These are phyloP conservation scores for Phyto melanocephala DNA, from an alignment of 2,888 invertebrate genomes.

Conservation along the genomic window DNA sequence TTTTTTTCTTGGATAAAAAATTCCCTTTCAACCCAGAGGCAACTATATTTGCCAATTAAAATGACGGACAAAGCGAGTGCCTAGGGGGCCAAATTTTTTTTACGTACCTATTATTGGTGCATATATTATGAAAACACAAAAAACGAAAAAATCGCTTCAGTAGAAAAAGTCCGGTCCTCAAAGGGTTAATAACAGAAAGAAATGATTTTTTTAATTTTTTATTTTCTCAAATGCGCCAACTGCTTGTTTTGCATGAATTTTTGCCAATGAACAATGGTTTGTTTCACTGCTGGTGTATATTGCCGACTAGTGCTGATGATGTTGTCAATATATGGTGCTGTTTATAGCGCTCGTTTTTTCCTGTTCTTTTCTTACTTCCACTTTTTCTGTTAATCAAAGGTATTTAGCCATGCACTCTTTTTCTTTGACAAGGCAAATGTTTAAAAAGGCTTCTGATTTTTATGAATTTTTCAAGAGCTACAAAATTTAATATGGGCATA, in stretches of 20 bases:
- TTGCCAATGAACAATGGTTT: constrained; percentile 44
- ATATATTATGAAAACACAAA: too few species aligned
- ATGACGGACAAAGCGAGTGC: too few species aligned
- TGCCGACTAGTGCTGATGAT: constrained; percentile 22
- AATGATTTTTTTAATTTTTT: constrained; percentile 8
- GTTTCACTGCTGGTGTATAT: constrained; percentile 17
- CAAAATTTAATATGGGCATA: background rate
- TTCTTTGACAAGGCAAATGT: constrained; percentile 32
- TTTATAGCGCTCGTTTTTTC: constrained; percentile 15
- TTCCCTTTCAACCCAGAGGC: too few species aligned
- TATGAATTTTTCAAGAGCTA: constrained; percentile 28
- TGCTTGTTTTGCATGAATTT: constrained; percentile 59
- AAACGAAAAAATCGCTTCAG: too few species aligned
- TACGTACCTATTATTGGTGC: too few species aligned
- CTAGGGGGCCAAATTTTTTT: too few species aligned
- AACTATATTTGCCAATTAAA: too few species aligned
- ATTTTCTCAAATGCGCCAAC: constrained; percentile 52
- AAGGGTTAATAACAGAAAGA: constrained; percentile 35
- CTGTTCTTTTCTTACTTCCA: constrained; percentile 34
- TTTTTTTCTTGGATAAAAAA: too few species aligned
- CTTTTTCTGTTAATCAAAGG: constrained; percentile 57
- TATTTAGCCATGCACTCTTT: constrained; percentile 57
- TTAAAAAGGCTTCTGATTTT: constrained; percentile 59
- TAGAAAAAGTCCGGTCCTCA: too few species aligned
- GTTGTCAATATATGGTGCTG: constrained; percentile 42